Evolutionary conservation across 2,113 vertebrate genomes (phyloP), one percentile per base, ranked within the genome.

Genomic region (Phrynocephalus versicolor): DNA sequence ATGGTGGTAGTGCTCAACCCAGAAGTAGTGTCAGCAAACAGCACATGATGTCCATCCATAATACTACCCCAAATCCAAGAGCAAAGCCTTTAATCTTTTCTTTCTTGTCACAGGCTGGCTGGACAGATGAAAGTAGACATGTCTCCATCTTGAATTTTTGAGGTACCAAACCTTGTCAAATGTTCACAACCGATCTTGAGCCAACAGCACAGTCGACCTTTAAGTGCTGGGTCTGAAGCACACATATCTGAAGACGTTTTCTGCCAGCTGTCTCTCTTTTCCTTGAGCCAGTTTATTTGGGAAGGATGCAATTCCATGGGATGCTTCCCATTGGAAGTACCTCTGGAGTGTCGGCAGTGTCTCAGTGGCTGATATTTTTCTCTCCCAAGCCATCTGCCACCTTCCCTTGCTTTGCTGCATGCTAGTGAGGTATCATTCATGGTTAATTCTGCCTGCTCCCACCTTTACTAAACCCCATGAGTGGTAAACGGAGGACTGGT

Each of bases 341-440:
- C 30, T 55, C 15, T 21, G 15, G 30, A 55, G 41, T 25, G 55
- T 35, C 9, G 41, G 39, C 71, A 58, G 82, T 72, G 81, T 35
- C 4, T 39, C 73, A 0, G 27, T 57, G 30, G n/a, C 39, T 88
- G 45, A 10, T 41, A 6, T 45, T 3, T 67, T 87, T 74, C 89
- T 19, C 70, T 67, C 88, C 91, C 55, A 82, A 78, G 73, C 87
- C n/a, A 84, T 82, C 18, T 75, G 62, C 77, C 0, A 81, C 82
- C 92, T 90, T 92, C 91, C 91, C 88, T 82, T 89, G 90, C 90
- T 90, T 91, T 0, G 51, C 92, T 92, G 80, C 88, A 92, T 73
- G 87, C 91, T 89, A 94, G 84, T 93, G 95, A 96, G 94, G 91
- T 95, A 94, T 92, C 94, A 92, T 93, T 92, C 91, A 87, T 92